phyloP scores from a whole-genome alignment of 1,140 invertebrate species.

The Yoshiicerus persimilis region DNA sequence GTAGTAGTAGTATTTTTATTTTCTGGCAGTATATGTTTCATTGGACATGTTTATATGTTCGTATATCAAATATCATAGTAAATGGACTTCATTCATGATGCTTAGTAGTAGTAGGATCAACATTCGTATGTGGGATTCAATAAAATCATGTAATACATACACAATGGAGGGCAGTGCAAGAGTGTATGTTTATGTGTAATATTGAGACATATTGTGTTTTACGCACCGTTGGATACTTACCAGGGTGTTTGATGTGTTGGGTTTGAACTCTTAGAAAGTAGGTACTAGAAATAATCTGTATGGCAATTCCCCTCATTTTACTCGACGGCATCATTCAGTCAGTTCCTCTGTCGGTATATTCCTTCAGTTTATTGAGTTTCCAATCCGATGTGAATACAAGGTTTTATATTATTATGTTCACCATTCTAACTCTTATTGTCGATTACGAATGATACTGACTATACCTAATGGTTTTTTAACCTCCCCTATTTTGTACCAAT shows the following conservation, averaged over 20 bases:
- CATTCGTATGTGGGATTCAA: too few relatives aligned
- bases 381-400: background rate
- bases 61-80: too few relatives aligned
- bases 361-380: background rate
- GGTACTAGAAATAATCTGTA: background rate
- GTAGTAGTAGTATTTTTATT: too few relatives aligned
- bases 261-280: background rate
- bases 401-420: background rate
- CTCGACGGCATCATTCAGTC: background rate
- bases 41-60: too few relatives aligned
- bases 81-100: too few relatives aligned
- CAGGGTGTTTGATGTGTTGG: background rate
- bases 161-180: too few relatives aligned
- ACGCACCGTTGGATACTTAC: conserved; percentile 13
- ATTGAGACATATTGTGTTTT: conserved; percentile 3
- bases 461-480: background rate
- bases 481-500: background rate
- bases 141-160: too few relatives aligned
- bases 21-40: too few relatives aligned
- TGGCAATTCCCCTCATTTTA: conserved; percentile 5
- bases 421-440: background rate
- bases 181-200: background rate
- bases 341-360: background rate
- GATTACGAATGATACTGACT: background rate
- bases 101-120: too few relatives aligned